Evolutionary conservation across 2,888 invertebrate species (phyloP).

Genomic region (Eustalomyia histrio): DNA sequence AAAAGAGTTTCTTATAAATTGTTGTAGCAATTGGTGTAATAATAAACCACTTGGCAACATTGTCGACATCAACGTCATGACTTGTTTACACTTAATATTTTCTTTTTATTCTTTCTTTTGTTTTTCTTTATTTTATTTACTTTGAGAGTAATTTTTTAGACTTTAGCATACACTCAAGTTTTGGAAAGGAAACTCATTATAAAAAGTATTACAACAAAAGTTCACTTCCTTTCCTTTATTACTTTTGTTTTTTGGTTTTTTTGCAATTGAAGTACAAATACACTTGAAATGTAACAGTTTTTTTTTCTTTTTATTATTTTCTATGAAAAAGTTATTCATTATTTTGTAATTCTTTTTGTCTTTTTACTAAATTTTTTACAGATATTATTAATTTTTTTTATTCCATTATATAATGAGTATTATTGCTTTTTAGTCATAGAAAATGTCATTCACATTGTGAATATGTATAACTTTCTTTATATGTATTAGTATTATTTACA

Average conservation of each 20-base stretch:
- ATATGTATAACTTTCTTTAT: slow-evolving; percentile 49
- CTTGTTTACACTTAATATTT: slow-evolving; percentile 35
- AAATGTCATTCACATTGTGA: slow-evolving; percentile 62
- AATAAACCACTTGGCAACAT: slow-evolving; percentile 63
- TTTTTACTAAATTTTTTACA: slow-evolving; percentile 1
- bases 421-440: slow-evolving; percentile 27
- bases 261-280: not conserved
- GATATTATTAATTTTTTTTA: slow-evolving; percentile 9
- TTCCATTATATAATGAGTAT: slow-evolving; percentile 33
- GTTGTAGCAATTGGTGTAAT: slow-evolving; percentile 53
- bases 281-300: slow-evolving; percentile 21
- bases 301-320: slow-evolving; percentile 18
- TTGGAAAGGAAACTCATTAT: not conserved
- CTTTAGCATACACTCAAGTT: not conserved
- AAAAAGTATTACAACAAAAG: slow-evolving; percentile 13
- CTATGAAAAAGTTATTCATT: not conserved
- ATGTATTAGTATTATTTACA: slow-evolving; percentile 31
- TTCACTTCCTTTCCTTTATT: slow-evolving; percentile 15
- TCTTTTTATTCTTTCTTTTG: slow-evolving; percentile 10
- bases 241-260: not conserved
- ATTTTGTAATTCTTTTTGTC: not conserved
- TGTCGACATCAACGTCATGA: slow-evolving; percentile 56
- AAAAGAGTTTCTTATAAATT: slow-evolving; percentile 70
- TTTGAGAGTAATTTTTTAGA: slow-evolving; percentile 2
- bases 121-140: slow-evolving; percentile 37